Percentiles rank a stretch among this genome's conserved stretches.
phyloP scores from a whole-genome alignment of 2,888 invertebrate genomes.

The Epirrhoe alternata region DNA sequence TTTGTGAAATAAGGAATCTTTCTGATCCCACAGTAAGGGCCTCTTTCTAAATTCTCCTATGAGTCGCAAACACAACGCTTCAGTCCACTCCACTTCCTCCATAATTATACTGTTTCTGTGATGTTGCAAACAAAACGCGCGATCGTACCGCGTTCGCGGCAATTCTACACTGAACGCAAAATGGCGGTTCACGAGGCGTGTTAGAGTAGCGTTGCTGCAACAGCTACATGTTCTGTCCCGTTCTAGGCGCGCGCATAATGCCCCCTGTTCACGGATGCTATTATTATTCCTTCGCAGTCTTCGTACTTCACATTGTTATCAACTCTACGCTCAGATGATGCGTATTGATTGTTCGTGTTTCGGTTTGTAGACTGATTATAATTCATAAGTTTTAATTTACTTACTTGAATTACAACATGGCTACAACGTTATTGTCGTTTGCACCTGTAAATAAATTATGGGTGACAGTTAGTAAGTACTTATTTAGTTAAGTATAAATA shows the following conservation, averaged over 20 bases:
- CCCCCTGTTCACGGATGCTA: not conserved
- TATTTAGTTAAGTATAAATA: too few species aligned
- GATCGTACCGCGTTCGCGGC: slow-evolving; percentile 52
- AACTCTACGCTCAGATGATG: not conserved
- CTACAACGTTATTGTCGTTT: too few species aligned
- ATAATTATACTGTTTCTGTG: slow-evolving; percentile 41
- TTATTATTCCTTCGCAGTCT: not conserved
- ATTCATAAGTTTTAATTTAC: too few species aligned
- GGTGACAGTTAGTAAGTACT: too few species aligned
- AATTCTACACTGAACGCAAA: slow-evolving; percentile 56
- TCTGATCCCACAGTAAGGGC: slow-evolving; percentile 58
- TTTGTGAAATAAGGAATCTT: slow-evolving; percentile 51
- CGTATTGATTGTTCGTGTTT: not conserved
- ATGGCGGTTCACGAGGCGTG: slow-evolving; percentile 49
- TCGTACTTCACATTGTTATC: not conserved
- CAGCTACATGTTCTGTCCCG: slow-evolving; percentile 22
- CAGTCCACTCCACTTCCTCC: slow-evolving; percentile 52
- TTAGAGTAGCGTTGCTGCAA: slow-evolving; percentile 30
- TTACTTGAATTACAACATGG: too few species aligned
- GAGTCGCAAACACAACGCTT: slow-evolving; percentile 53
- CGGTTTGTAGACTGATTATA: not conserved
- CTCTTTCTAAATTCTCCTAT: slow-evolving; percentile 55
- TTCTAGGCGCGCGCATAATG: slow-evolving; percentile 1
- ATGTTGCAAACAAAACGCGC: slow-evolving; percentile 31
- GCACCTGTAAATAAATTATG: too few species aligned